Evolutionary conservation across 1,140 invertebrate species (phyloP).

Genomic region (Drosophila pandora): DNA sequence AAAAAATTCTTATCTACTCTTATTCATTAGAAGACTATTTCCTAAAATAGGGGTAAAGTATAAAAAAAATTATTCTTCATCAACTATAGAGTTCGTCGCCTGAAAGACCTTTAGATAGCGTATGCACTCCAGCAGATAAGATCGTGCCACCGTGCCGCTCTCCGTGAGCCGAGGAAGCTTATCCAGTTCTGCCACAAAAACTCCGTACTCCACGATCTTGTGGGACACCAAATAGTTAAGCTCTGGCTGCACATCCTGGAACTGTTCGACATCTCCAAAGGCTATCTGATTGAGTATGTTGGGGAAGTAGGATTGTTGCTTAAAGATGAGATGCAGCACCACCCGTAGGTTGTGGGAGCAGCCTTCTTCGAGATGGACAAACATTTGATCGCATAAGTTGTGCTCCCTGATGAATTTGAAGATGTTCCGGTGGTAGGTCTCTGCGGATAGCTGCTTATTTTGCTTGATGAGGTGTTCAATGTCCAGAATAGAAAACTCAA

Average conservation of each 20-base stretch:
- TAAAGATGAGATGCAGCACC: conserved; percentile 82
- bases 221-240: conserved; percentile 51
- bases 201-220: conserved; percentile 68
- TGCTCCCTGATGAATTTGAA: conserved; percentile 85
- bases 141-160: conserved; percentile 50
- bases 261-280: conserved; percentile 67
- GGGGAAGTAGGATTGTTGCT: conserved; percentile 67
- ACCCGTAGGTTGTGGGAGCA: conserved; percentile 84
- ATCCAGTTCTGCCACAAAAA: conserved; percentile 51
- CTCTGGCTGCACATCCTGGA: conserved; percentile 61
- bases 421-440: conserved; percentile 74
- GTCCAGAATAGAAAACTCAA: conserved; percentile 85
- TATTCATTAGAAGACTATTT: neutral
- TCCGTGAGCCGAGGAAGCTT: conserved; percentile 44
- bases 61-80: neutral
- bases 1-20: neutral
- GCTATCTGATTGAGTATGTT: conserved; percentile 80
- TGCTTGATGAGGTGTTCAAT: conserved; percentile 81
- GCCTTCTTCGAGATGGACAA: conserved; percentile 81
- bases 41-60: neutral
- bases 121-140: conserved; percentile 71
- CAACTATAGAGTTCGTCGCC: neutral
- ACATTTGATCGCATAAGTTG: conserved; percentile 83
- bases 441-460: conserved; percentile 60
- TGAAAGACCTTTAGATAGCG: conserved; percentile 60